Conservation (phyloP, 2,888 invertebrate genomes). For the Rhagophthalmus giganteus region DNA sequence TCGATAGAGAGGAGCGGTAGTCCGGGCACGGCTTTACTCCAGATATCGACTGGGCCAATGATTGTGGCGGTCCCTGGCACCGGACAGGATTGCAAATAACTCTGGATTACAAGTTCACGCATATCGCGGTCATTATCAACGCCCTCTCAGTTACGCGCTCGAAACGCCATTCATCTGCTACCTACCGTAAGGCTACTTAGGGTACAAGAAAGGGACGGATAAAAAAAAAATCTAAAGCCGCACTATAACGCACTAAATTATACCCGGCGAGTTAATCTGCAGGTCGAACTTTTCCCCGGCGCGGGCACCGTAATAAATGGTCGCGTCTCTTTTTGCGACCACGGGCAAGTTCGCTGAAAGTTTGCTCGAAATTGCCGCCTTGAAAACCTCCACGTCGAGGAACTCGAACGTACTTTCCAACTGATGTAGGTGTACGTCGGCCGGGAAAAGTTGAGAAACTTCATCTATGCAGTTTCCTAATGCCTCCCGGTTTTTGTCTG, state of each 20-base stretch:
- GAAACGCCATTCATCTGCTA: slow-evolving; percentile 15
- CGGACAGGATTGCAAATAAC: slow-evolving; percentile 37
- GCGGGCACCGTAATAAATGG: slow-evolving; percentile 15
- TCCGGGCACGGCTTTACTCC: slow-evolving; percentile 55
- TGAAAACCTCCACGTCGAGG: slow-evolving; percentile 1
- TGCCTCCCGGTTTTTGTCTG: neutral
- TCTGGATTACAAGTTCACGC: slow-evolving; percentile 37
- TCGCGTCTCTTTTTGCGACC: slow-evolving; percentile 13
- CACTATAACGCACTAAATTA: slow-evolving; percentile 16
- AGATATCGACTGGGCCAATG: slow-evolving; percentile 54
- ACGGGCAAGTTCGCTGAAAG: slow-evolving; percentile 18
- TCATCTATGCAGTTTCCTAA: neutral
- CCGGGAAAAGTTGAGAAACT: too few species aligned
- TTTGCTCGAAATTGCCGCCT: slow-evolving; percentile 13
- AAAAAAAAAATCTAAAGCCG: slow-evolving; percentile 16
- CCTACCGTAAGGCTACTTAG: slow-evolving; percentile 8
- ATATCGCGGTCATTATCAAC: slow-evolving; percentile 39
- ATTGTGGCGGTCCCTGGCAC: slow-evolving; percentile 50
- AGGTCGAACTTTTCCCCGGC: slow-evolving; percentile 21
- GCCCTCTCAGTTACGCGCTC: slow-evolving; percentile 12
- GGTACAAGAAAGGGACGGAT: slow-evolving; percentile 3
- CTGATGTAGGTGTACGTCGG: too few species aligned
- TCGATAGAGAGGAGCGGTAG: slow-evolving; percentile 53
- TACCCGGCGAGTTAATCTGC: slow-evolving; percentile 22
- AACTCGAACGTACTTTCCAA: slow-evolving; percentile 6